Percentiles rank a stretch among this genome's conserved stretches.
Conservation (phyloP, 2,888 invertebrate genomes). For the Orthosia cruda region DNA sequence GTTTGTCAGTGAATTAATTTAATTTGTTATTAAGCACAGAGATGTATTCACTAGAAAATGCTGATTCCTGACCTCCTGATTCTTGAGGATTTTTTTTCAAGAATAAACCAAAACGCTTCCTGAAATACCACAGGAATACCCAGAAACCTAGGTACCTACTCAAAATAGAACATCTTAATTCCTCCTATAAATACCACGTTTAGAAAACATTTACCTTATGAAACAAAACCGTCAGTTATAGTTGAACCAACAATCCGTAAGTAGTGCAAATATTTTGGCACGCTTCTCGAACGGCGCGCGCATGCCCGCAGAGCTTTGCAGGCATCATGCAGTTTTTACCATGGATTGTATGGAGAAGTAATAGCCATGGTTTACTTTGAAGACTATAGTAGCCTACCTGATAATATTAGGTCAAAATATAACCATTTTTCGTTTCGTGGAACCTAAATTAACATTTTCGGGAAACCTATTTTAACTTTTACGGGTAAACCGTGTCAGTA, state of each 20-base stretch:
- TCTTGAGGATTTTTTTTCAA: neutral
- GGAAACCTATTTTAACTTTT: too few relatives aligned
- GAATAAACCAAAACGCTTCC: neutral
- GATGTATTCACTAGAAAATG: too few relatives aligned
- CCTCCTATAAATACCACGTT: conserved; percentile 22
- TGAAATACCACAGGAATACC: neutral
- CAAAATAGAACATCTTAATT: conserved; percentile 19
- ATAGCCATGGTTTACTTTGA: neutral
- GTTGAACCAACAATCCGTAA: conserved; percentile 53
- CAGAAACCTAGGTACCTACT: neutral
- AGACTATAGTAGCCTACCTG: neutral
- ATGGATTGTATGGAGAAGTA: neutral
- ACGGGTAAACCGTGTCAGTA: too few relatives aligned
- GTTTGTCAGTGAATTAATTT: too few relatives aligned
- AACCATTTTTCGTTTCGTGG: too few relatives aligned
- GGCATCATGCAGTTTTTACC: conserved; percentile 72
- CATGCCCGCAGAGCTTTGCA: conserved; percentile 71
- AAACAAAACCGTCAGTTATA: conserved; percentile 55
- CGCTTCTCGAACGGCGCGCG: conserved; percentile 65
- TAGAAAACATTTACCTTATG: conserved; percentile 35
- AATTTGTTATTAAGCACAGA: too few relatives aligned
- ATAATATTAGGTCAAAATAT: neutral
- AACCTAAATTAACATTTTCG: too few relatives aligned
- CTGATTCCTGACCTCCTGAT: too few relatives aligned
- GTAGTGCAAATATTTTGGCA: conserved; percentile 66